These are phyloP conservation scores for Parnassius apollo DNA, from an alignment of 2,888 invertebrate genomes.

Conservation along the genomic window DNA sequence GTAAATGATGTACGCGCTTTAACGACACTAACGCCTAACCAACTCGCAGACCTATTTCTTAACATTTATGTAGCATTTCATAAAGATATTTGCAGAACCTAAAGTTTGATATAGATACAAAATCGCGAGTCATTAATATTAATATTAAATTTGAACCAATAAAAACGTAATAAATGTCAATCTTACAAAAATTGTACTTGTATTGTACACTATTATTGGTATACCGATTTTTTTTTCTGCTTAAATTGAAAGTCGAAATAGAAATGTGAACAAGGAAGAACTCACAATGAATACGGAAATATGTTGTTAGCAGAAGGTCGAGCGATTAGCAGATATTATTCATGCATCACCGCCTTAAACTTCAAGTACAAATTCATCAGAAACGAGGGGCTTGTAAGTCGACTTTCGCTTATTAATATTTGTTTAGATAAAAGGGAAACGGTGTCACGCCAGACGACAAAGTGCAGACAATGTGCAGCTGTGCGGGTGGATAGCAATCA, in stretches of 20 bases:
- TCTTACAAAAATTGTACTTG: background rate
- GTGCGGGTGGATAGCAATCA: conserved; percentile 55
- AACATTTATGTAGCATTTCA: background rate
- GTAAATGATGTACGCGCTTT: background rate
- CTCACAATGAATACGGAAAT: conserved; percentile 17
- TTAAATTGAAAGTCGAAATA: no score
- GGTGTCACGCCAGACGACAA: conserved; percentile 55
- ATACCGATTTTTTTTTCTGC: no score
- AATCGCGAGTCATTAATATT: background rate
- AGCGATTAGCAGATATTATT: conserved; percentile 18
- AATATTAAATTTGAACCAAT: background rate
- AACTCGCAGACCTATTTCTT: background rate
- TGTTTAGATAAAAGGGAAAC: conserved; percentile 68
- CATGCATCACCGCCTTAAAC: conserved; percentile 25
- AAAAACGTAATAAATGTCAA: background rate
- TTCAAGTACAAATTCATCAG: conserved; percentile 16
- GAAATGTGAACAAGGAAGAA: conserved; percentile 6
- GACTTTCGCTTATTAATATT: conserved; percentile 67
- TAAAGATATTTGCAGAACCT: background rate
- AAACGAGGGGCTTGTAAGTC: conserved; percentile 33
- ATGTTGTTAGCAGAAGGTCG: conserved; percentile 20
- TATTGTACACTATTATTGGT: background rate
- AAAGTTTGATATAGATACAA: background rate
- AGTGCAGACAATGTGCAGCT: conserved; percentile 57
- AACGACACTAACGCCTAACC: conserved; percentile 6